Evolutionary conservation across 2,113 vertebrate genomes (phyloP).

Genomic region (Muntiacus reevesi): DNA sequence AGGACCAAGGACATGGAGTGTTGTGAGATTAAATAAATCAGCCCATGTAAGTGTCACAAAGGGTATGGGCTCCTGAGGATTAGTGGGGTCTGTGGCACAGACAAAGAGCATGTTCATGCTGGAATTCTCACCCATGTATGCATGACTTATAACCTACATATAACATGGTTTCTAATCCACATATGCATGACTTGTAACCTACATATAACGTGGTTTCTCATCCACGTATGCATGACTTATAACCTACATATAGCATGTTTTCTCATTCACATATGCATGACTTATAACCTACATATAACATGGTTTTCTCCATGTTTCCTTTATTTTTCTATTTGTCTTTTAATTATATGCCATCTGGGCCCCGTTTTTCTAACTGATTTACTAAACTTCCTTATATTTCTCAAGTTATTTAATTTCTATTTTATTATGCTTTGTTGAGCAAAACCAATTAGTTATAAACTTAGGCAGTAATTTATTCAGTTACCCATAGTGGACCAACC

Average conservation of each 20-base stretch:
- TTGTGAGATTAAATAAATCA: not conserved
- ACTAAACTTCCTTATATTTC: not conserved
- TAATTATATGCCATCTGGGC: not conserved
- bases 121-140: not conserved
- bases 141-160: fast-evolving
- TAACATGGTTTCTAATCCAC: not conserved
- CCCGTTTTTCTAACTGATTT: not conserved
- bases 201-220: not conserved
- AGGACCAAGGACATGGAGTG: fast-evolving
- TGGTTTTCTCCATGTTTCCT: not conserved
- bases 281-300: too few relatives aligned
- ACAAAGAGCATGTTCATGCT: fast-evolving
- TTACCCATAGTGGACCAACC: not conserved
- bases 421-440: not conserved
- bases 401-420: not conserved
- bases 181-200: fast-evolving
- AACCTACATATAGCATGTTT: too few relatives aligned
- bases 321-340: not conserved
- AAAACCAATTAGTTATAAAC: not conserved
- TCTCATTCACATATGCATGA: fast-evolving
- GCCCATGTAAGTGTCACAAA: not conserved
- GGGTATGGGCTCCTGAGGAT: fast-evolving
- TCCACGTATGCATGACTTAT: fast-evolving
- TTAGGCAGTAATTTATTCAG: not conserved
- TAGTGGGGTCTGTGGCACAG: fast-evolving